phyloP scores from a whole-genome alignment of 2,113 vertebrate genomes.

The Gadus macrocephalus region DNA sequence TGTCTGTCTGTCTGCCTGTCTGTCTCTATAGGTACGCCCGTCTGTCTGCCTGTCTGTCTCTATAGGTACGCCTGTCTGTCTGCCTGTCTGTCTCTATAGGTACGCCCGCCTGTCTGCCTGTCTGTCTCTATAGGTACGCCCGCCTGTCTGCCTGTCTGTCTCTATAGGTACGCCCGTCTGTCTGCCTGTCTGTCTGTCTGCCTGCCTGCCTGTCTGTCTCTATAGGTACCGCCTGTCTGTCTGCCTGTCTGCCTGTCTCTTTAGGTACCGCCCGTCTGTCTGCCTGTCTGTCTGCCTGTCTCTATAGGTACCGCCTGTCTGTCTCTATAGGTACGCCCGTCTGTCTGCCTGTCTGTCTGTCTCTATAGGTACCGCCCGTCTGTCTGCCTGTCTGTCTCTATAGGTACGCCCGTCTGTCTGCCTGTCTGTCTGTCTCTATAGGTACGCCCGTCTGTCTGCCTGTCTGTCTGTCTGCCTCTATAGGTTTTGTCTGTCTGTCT shows the following conservation, averaged over 20 bases:
- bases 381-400: too few species aligned
- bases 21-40: too few species aligned
- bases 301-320: not conserved
- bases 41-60: too few species aligned
- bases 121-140: too few species aligned
- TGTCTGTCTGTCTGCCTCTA: not conserved
- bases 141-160: too few species aligned
- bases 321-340: not conserved
- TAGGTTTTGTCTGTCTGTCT: not conserved
- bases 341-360: not conserved
- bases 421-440: conserved; percentile 31
- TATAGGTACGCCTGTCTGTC: too few species aligned
- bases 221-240: not conserved
- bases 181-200: conserved; percentile 31
- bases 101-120: not conserved
- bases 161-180: too few species aligned
- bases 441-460: not conserved
- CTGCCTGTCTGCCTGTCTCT: conserved; percentile 1
- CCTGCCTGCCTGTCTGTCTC: not conserved
- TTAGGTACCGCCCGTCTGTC: not conserved
- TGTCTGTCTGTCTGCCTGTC: not conserved
- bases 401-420: too few species aligned
- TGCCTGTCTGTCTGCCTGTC: not conserved
- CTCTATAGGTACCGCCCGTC: too few species aligned
- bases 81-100: not conserved